A percentile compares a stretch with the other conserved stretches of the same genome.
Evolutionary conservation across 2,797 vertebrate species (phyloP).

Genomic region (Remorina albescens): DNA sequence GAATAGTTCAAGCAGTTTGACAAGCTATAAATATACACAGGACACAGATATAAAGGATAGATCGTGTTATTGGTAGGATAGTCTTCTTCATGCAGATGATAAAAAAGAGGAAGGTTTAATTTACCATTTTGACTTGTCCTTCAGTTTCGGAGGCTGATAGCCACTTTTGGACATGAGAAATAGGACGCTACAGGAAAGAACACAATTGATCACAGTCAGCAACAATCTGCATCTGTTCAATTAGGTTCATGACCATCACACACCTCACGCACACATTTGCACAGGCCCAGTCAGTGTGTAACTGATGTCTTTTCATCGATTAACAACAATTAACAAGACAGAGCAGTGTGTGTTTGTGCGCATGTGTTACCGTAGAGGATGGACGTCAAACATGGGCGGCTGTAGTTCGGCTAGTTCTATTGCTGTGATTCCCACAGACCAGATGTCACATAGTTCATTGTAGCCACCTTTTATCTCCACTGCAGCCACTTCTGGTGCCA

Average conservation of each 20-base stretch:
- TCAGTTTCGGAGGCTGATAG: conserved; percentile 93
- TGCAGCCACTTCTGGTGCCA: conserved; percentile 94
- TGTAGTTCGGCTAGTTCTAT: conserved; percentile 92
- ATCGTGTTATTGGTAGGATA: too few species aligned
- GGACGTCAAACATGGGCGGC: conserved; percentile 91
- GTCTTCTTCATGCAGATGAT: too few species aligned
- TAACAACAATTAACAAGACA: too few species aligned
- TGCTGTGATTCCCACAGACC: conserved; percentile 95
- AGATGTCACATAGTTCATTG: conserved; percentile 92
- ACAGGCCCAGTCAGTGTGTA: background rate
- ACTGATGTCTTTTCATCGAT: background rate
- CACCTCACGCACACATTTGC: background rate
- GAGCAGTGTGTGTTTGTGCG: conserved; percentile 6
- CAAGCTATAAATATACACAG: background rate
- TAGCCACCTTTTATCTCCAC: conserved; percentile 95
- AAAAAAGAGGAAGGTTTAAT: too few species aligned
- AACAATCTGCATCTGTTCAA: background rate
- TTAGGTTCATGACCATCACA: background rate
- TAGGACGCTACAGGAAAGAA: conserved; percentile 83
- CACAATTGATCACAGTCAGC: background rate
- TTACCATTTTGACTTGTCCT: conserved; percentile 92
- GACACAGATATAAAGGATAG: background rate
- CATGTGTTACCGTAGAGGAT: conserved; percentile 91
- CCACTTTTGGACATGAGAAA: conserved; percentile 96
- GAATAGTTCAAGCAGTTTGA: too few species aligned